phyloP scores from a whole-genome alignment of 2,113 vertebrate species.

The Oryzias melastigma region DNA sequence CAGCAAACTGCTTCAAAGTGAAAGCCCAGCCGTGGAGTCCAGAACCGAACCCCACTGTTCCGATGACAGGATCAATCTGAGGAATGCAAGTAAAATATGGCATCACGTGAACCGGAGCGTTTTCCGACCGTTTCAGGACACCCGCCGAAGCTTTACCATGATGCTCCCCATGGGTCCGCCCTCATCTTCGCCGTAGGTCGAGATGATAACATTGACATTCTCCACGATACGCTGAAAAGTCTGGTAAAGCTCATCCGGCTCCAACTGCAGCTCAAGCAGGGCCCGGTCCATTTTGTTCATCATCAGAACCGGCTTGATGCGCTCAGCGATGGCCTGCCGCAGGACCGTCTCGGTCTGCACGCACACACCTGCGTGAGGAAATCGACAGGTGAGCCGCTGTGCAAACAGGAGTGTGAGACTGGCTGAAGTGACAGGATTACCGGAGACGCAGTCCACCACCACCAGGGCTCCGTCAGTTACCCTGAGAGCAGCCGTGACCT shows the following conservation, averaged over 20 bases:
- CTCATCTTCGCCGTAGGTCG: constrained; percentile 93
- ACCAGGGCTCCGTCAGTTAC: constrained; percentile 94
- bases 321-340: constrained; percentile 91
- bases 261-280: constrained; percentile 90
- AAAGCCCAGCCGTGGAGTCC: constrained; percentile 98
- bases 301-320: constrained; percentile 96
- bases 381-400: background rate
- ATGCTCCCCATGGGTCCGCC: constrained; percentile 94
- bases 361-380: constrained; percentile 81
- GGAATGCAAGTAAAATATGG: background rate
- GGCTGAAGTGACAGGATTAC: constrained; percentile 63
- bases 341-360: constrained; percentile 96
- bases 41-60: constrained; percentile 92
- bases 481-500: constrained; percentile 93
- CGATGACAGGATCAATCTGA: constrained; percentile 89
- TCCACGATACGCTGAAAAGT: constrained; percentile 96
- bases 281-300: constrained; percentile 99
- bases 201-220: constrained; percentile 94
- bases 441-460: constrained; percentile 95
- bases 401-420: background rate
- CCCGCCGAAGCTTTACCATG: constrained; percentile 78
- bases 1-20: constrained; percentile 97
- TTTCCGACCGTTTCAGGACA: background rate
- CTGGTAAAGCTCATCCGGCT: constrained; percentile 87
- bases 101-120: background rate